These are phyloP conservation scores for Bufotes viridis DNA, from an alignment of 2,797 vertebrate genomes.

Conservation along the genomic window DNA sequence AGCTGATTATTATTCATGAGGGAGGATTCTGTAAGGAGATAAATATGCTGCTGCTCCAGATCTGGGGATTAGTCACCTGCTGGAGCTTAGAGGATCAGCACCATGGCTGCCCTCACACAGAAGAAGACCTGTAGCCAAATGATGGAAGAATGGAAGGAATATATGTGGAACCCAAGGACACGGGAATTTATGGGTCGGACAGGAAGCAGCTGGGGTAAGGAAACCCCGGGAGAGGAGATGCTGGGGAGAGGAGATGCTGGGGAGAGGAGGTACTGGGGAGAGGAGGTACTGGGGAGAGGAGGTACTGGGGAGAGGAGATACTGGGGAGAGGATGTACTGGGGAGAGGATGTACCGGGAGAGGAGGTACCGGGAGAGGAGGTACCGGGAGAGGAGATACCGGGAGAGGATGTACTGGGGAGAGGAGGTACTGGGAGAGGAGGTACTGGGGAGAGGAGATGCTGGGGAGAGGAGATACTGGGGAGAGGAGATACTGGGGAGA, in stretches of 20 bases:
- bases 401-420: no score
- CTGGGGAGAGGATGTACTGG: no score
- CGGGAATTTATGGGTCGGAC: slow-evolving; percentile 91
- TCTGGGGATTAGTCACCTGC: background rate
- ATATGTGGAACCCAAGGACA: slow-evolving; percentile 89
- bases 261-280: background rate
- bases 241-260: background rate
- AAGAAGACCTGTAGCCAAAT: slow-evolving; percentile 74
- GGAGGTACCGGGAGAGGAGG: no score
- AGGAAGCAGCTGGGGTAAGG: slow-evolving; percentile 88
- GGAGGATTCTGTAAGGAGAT: background rate
- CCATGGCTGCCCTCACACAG: slow-evolving; percentile 84
- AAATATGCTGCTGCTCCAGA: background rate
- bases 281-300: background rate
- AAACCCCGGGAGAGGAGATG: background rate
- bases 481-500: no score
- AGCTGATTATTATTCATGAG: slow-evolving; percentile 15
- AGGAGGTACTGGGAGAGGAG: no score
- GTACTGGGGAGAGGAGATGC: no score
- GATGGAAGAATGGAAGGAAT: slow-evolving; percentile 81
- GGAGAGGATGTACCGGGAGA: no score
- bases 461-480: no score
- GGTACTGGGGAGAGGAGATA: no score
- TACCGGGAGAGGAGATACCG: no score
- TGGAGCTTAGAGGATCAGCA: background rate